These are phyloP conservation scores for Tricholaema leucomelas DNA, from an alignment of 2,113 vertebrate genomes.

Conservation along the genomic window DNA sequence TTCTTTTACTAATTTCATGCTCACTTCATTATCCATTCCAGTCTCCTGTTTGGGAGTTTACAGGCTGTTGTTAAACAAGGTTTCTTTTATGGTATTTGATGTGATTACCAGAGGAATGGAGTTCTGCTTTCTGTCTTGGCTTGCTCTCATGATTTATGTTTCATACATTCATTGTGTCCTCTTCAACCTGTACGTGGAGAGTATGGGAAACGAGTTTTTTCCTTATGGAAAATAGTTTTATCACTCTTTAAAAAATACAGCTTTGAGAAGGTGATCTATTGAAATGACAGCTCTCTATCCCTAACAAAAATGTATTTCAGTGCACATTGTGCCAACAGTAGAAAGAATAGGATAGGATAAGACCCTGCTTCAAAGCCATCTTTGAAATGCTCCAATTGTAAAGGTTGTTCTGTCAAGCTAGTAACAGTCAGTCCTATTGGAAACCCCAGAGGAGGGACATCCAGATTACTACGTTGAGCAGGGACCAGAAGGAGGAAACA, in stretches of 20 bases:
- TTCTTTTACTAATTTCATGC: background rate
- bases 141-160: too few species aligned
- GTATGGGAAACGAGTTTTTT: background rate
- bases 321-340: background rate
- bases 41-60: background rate
- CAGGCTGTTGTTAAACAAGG: background rate
- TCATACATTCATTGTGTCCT: background rate
- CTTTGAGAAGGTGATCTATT: background rate
- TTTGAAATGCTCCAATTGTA: background rate
- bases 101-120: background rate
- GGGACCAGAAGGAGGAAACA: background rate
- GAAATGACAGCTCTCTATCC: background rate
- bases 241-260: background rate
- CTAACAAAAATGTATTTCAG: background rate
- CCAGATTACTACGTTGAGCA: background rate
- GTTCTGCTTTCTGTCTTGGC: background rate
- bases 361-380: background rate
- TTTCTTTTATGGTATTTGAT: background rate
- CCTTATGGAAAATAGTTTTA: background rate
- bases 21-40: accelerated
- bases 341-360: background rate
- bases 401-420: background rate
- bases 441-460: too few species aligned
- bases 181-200: background rate
- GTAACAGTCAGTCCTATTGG: background rate